A percentile compares a stretch with the other conserved stretches of the same genome.
Evolutionary conservation across 2,797 vertebrate species (phyloP).

Genomic region (Catostomus latipinnis): DNA sequence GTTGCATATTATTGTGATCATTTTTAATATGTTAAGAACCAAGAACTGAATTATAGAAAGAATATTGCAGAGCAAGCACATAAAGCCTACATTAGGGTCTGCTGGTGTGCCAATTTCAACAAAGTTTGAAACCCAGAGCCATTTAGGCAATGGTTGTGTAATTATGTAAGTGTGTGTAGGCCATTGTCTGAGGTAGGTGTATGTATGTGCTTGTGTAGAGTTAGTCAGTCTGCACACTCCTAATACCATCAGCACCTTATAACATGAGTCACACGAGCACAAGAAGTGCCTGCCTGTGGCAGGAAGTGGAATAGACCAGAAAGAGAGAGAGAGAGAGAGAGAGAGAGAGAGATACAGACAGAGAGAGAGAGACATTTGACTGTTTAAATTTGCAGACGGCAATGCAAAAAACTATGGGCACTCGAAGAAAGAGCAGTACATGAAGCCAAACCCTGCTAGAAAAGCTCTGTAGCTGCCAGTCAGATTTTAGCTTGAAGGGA

Average conservation of each 20-base stretch:
- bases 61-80: not conserved
- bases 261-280: conserved; percentile 38
- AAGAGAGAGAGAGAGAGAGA: not conserved
- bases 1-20: not conserved
- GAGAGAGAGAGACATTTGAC: conserved; percentile 19
- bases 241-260: conserved; percentile 20
- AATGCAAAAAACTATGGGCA: conserved; percentile 32
- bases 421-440: conserved; percentile 35
- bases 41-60: not conserved
- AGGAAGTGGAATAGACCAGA: conserved; percentile 58
- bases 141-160: not conserved
- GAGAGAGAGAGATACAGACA: conserved; percentile 7
- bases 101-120: not conserved
- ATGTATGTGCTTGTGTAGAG: not conserved
- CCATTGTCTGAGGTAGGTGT: not conserved
- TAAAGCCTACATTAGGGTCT: not conserved
- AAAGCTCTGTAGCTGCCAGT: conserved; percentile 37
- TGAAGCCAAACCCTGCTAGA: conserved; percentile 31
- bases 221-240: not conserved
- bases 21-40: not conserved
- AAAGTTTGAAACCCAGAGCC: not conserved
- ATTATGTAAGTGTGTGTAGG: not conserved
- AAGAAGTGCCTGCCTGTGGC: conserved; percentile 58
- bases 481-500: not conserved
- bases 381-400: conserved; percentile 50